Conservation (phyloP, 2,797 vertebrate genomes). For the Cossypha niveicapilla region DNA sequence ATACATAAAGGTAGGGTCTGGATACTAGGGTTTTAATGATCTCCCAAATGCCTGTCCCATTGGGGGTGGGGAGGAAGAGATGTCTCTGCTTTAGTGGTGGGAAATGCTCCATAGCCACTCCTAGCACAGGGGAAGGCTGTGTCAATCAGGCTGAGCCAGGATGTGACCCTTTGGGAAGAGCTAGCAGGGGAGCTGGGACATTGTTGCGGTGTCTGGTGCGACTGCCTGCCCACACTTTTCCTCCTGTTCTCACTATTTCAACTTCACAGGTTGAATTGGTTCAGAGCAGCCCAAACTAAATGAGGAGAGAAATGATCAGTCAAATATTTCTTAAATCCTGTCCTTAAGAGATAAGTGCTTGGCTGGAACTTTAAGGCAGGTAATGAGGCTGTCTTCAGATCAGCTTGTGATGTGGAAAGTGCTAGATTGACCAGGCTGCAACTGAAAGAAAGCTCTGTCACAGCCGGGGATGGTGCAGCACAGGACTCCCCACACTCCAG, state of each 20-base stretch:
- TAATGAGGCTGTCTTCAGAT: constrained; percentile 63
- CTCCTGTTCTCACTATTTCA: constrained; percentile 42
- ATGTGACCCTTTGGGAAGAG: neutral
- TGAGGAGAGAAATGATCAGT: constrained; percentile 72
- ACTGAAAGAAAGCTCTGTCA: constrained; percentile 43
- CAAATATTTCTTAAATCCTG: constrained; percentile 69
- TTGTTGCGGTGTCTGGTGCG: neutral
- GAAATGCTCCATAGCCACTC: neutral
- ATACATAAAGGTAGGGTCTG: neutral
- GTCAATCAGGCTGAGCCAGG: neutral
- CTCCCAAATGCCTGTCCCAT: neutral
- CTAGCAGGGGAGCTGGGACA: neutral
- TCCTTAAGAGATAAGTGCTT: constrained; percentile 68
- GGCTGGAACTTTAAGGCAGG: constrained; percentile 61
- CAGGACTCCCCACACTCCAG: accelerated
- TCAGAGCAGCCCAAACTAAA: constrained; percentile 72
- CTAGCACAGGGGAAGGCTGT: neutral
- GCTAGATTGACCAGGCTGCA: constrained; percentile 61
- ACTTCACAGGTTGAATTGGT: constrained; percentile 67
- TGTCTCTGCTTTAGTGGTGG: neutral
- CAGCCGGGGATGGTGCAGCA: accelerated
- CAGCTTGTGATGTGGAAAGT: constrained; percentile 65
- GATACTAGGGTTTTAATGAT: neutral
- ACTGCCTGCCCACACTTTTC: constrained; percentile 12
- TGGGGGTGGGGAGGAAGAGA: neutral